Conservation (phyloP, 2,888 invertebrate genomes). For the Brenthis ino region DNA sequence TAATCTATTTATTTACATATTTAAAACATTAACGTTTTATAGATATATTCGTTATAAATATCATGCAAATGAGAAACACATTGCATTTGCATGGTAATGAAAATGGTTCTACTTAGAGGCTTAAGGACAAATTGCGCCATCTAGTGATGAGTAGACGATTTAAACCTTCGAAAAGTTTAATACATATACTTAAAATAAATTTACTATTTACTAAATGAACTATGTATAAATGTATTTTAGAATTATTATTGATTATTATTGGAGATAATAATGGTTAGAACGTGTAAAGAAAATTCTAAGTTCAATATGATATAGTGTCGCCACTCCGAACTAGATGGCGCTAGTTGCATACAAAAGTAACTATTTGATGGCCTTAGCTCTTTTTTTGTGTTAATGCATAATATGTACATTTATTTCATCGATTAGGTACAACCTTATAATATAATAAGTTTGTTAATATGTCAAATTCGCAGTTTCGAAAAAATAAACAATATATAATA, state of each 20-base stretch:
- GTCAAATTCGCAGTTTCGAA: too few relatives aligned
- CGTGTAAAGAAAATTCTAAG: background rate
- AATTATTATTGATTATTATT: too few relatives aligned
- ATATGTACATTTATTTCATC: too few relatives aligned
- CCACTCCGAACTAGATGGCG: conserved; percentile 46
- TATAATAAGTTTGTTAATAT: too few relatives aligned
- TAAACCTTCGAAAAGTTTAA: background rate
- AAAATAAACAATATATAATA: too few relatives aligned
- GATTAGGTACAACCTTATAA: too few relatives aligned
- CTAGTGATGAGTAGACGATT: conserved; percentile 46
- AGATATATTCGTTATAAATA: background rate
- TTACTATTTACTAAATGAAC: background rate
- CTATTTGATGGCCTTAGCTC: too few relatives aligned
- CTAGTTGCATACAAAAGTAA: conserved; percentile 11
- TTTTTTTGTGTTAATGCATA: too few relatives aligned
- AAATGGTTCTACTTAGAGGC: background rate
- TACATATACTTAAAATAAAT: background rate
- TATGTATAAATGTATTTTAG: background rate
- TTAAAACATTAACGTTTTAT: background rate
- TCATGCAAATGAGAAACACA: background rate
- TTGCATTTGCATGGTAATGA: conserved; percentile 1
- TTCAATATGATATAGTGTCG: conserved; percentile 2
- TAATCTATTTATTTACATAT: background rate
- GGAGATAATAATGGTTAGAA: too few relatives aligned
- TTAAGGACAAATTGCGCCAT: conserved; percentile 44